Base-by-base conservation (phyloP, 2,888 invertebrate genomes). In the Boloria selene region DNA sequence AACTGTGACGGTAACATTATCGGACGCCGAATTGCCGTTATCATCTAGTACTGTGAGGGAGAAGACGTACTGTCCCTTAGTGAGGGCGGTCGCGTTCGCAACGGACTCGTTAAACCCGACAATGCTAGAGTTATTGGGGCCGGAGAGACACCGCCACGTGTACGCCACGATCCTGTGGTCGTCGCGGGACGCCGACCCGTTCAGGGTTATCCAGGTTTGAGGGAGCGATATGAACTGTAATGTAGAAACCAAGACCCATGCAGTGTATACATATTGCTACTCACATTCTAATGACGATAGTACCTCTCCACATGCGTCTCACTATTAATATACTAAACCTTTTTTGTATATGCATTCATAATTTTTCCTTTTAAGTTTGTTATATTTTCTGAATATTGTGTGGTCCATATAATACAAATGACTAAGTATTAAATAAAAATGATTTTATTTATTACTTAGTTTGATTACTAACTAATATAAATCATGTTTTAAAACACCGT, bases 21-120 rank as follows among this genome's bases (percentile, higher is more conserved):
- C 95, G 13, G 93, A 93, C 52, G 96, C 96, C n/a, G 95, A 94
- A 78, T 97, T 96, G 59, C 96, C 96, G 77, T 96, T 96, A 76
- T 96, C 96, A 84, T 98, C 97, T 13, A 95, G 93, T 0, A 97
- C 97, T n/a, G 95, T 95, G 69, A 98, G 86, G 78, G 95, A 94
- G 83, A 97, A 96, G 63, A 94, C 90, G 79, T 98, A 98, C 65
- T 95, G 94, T 0, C 98, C 98, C 78, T 97, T 96, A 0, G 97
- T 97, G 49, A 97, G 91, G 0, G 93, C 93, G 0, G 97, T 96
- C 0, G 96, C 96, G 84, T 97, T 97, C 13, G 96, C 96, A 61
- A 94, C 84, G 0, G 95, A 94, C 77, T 93, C 93, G 81, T 95
- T 95, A 69, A 90, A 90, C 75, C 92, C 86, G 50, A 88, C 49